Base-by-base conservation (phyloP, 2,888 invertebrate species). In the Germaria angustata region DNA sequence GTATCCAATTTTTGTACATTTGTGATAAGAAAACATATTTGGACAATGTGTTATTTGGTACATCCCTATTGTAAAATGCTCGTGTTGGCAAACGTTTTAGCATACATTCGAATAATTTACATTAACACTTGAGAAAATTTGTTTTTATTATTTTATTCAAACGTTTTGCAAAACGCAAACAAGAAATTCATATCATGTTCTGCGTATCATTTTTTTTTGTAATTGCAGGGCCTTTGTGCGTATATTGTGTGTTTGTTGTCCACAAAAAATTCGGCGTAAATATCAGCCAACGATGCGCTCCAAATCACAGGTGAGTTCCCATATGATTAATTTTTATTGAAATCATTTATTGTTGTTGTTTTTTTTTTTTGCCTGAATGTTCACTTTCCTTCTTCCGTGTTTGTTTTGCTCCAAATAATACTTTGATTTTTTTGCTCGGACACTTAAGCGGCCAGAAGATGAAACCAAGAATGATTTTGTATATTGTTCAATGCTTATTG, bases 221-320 rank as follows among this genome's bases (percentile, higher is more conserved):
- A 87, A 88, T 86, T 94, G 22, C 95, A 97, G 98, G 92, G 98
- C 98, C 20, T 98, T 98, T 91, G 94, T 96, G 75, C 94, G 97
- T 89, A 96, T 98, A 87, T 92, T 98, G 80, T 98, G 97, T 92
- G 95, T 95, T 57, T 97, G 97, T 92, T 97, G 97, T 91, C 97
- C 97, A 1, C 93, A 96, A 86, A 95, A 95, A 89, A 93, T 96
- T 86, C 93, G 95, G 86, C 93, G 95, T 90, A 95, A 95, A 92
- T 96, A 96, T 92, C 95, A 96, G 89, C 95, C 96, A 22, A 96
- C 96, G 86, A 95, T 96, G 89, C 93, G 96, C 86, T 96, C 96
- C 89, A 96, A 96, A 92, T 96, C 95, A 86, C 96, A 96, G 95
- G 96, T 96, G 92, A 92, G 92, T 90, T 78, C 28, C 57, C 44